Evolutionary conservation across 2,113 vertebrate species (phyloP), one percentile per base, ranked within the genome.

Genomic region (Seriola quinqueradiata): DNA sequence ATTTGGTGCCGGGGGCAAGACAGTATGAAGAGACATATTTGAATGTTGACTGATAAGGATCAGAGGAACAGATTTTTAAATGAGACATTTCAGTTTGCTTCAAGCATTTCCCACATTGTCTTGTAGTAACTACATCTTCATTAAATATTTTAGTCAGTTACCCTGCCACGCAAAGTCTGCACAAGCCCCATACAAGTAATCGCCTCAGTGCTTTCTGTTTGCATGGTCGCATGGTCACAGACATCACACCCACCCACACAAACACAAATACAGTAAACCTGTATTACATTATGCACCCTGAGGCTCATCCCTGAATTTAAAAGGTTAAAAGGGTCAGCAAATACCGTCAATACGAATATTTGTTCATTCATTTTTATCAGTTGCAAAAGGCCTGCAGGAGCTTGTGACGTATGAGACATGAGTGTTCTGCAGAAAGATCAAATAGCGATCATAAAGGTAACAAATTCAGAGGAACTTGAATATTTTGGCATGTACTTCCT

Each of bases 111-210:
- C 0, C n/a, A 1, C 1, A 17, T n/a, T 48, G 23, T 28, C 25
- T 32, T 50, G 1, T 8, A 59, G 59, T 17, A 77, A 78, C 40
- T 19, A 50, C 60, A 28, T 73, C 32, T 71, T 64, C 8, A 36
- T 70, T 25, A 32, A n/a, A 58, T 12, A 19, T 44, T 61, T 14
- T 14, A 21, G 55, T 80, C 69, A 54, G 69, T 81, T 86, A 23
- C 69, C 46, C 21, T 83, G 77, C 87, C 81, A 75, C 86, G 87
- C 28, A 4, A 81, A 85, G 58, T 84, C 77, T 80, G 77, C 67
- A 84, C 80, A 89, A 46, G 77, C 65, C 46, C 42, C 65, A 84
- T 76, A 87, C 70, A 75, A 79, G 64, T 55, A 36, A 59, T 71
- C 17, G 14, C 81, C 13, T 84, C 23, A 19, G 52, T 75, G 64